Percentiles rank a stretch among this genome's conserved stretches.
Evolutionary conservation across 2,797 vertebrate genomes (phyloP).

Genomic region (Aulostomus chinensis): DNA sequence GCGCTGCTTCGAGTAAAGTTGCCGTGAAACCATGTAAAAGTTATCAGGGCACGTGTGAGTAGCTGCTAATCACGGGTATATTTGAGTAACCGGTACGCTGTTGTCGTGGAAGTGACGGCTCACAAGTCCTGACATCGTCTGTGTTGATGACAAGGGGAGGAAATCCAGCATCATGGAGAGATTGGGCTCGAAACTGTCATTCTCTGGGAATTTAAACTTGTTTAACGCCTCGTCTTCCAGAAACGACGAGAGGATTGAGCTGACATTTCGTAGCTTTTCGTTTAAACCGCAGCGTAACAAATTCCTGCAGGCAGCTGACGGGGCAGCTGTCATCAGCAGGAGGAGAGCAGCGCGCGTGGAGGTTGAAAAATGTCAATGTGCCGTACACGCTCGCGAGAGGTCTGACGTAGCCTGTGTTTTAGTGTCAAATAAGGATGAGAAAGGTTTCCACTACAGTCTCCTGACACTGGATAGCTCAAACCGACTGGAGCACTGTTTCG

Average conservation of each 20-base stretch:
- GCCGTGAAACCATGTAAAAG: too few species aligned
- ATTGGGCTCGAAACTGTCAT: conserved; percentile 54
- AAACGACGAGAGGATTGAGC: conserved; percentile 39
- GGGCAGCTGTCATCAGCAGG: conserved; percentile 58
- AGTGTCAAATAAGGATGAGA: conserved; percentile 64
- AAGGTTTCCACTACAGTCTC: conserved; percentile 78
- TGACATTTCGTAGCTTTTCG: conserved; percentile 73
- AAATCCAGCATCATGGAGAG: background rate
- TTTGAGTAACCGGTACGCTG: too few species aligned
- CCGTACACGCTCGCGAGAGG: conserved; percentile 73
- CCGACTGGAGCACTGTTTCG: conserved; percentile 72
- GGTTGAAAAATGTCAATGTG: conserved; percentile 77
- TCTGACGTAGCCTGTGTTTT: conserved; percentile 81
- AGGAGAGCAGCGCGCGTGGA: conserved; percentile 53
- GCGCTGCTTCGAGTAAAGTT: conserved; percentile 35
- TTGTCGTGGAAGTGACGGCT: background rate
- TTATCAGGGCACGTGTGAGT: too few species aligned
- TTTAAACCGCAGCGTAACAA: conserved; percentile 72
- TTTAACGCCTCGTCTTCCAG: conserved; percentile 62
- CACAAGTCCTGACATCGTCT: too few species aligned
- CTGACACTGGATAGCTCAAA: conserved; percentile 78
- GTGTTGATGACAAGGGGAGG: too few species aligned
- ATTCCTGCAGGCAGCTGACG: conserved; percentile 78
- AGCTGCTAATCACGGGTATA: too few species aligned
- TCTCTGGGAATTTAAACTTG: conserved; percentile 82